Base-by-base conservation (phyloP, 2,888 invertebrate species). In the Agonopterix heracliana region DNA sequence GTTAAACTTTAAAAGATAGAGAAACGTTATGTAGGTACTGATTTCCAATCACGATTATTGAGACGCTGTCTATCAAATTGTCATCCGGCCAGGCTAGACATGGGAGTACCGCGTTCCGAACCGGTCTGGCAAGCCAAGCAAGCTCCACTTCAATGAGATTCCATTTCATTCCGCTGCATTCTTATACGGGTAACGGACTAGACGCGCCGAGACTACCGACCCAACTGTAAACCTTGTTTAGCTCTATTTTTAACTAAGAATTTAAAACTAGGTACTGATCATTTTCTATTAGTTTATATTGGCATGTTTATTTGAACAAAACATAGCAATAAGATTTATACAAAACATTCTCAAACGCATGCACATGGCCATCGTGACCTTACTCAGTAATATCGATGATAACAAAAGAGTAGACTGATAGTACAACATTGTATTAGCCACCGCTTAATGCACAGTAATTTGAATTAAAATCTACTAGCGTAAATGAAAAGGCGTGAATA, bases 141-240 rank as follows among this genome's bases (percentile, higher is more conserved):
- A 71, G 77, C 77, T 76, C 68, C 70, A 78, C 81, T 81, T 84
- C 86, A 85, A 87, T 86, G 83, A 87, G 82, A 88, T 87, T 87
- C 87, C 83, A 78, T 84, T 85, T 83, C 81, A 81, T 81, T 81
- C 78, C 81, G 74, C 78, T 79, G 83, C 85, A 87, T 86, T 87
- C 87, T 83, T 84, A 79, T 71, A 71, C 71, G 73, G 80, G 71
- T 86, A 87, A 87, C 86, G 85, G 86, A 72, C 73, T 74, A 74
- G 74, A 71, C 74, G 64, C 64, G 64, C 61, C 59, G 67, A 72
- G 73, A 70, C 63, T 60, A 63, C 64, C 62, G 63, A 64, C 60
- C 60, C 69, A 67, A 65, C 68, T 63, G 64, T 63, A 64, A 66
- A 66, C 60, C 57, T 50, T 41, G 54, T 56, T 42, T 53, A 45